Evolutionary conservation across 2,888 invertebrate species (phyloP).

Genomic region (Tupiocoris notatus): DNA sequence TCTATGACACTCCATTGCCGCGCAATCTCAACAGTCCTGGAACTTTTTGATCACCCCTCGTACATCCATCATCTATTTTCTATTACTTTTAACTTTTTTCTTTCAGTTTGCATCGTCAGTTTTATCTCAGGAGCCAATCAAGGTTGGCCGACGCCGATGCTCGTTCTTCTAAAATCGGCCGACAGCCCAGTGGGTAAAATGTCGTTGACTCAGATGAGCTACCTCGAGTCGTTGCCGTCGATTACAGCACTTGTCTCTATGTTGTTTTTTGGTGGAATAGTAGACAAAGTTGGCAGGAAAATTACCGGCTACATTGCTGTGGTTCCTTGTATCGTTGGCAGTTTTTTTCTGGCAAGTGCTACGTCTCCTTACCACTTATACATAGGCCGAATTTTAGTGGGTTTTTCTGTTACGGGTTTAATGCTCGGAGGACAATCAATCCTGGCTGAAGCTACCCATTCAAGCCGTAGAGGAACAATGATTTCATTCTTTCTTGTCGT

Average conservation of each 20-base stretch:
- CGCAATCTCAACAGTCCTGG: too few species aligned
- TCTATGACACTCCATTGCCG: too few species aligned
- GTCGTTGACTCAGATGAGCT: slow-evolving; percentile 10
- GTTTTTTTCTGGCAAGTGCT: not conserved
- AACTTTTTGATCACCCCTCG: too few species aligned
- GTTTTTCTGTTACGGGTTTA: not conserved
- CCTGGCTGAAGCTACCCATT: slow-evolving; percentile 10
- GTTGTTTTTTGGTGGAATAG: not conserved
- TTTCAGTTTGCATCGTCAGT: slow-evolving; percentile 4
- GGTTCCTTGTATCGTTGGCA: not conserved
- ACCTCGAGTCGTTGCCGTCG: slow-evolving; percentile 2
- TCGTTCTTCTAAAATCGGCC: slow-evolving; percentile 9
- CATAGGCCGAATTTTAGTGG: not conserved
- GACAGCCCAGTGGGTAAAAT: slow-evolving; percentile 22
- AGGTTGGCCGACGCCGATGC: slow-evolving; percentile 28
- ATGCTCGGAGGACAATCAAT: not conserved
- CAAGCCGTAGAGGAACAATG: not conserved
- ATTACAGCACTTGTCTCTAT: not conserved
- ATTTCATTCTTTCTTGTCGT: slow-evolving; percentile 4
- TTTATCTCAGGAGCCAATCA: not conserved
- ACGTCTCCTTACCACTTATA: not conserved
- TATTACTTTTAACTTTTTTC: too few species aligned
- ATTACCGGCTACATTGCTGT: not conserved
- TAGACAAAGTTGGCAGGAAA: slow-evolving; percentile 9
- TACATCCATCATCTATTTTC: too few species aligned